These are phyloP conservation scores for Phalanger gymnotis DNA, from an alignment of 2,797 vertebrate genomes.

Conservation along the genomic window DNA sequence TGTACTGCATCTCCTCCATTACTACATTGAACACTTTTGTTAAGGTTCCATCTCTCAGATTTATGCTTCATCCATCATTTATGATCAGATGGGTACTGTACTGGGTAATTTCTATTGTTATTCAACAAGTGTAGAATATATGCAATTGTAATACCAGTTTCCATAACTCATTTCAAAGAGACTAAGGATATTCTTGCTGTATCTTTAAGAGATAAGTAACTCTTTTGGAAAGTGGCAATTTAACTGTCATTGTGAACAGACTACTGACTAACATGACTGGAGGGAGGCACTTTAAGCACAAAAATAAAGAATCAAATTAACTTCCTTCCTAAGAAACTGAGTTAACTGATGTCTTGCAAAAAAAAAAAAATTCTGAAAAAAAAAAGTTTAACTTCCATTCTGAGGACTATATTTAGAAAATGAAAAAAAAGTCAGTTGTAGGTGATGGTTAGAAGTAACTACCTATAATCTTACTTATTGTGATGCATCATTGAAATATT, in stretches of 20 bases:
- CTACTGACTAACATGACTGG: neutral
- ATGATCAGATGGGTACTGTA: neutral
- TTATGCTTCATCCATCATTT: neutral
- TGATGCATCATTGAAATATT: neutral
- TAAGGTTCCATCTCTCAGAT: neutral
- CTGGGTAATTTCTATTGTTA: neutral
- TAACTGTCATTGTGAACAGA: neutral
- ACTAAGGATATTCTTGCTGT: neutral
- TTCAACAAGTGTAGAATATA: neutral
- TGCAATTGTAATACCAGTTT: neutral
- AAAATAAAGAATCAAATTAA: neutral
- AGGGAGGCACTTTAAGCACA: neutral
- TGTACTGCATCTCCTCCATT: neutral
- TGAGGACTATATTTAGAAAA: neutral
- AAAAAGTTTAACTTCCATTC: neutral
- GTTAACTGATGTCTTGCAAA: neutral
- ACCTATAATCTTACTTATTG: neutral
- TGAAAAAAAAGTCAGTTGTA: neutral
- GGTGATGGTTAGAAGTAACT: neutral
- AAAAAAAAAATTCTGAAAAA: neutral
- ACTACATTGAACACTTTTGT: neutral
- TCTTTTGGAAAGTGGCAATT: neutral
- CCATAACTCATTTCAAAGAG: neutral
- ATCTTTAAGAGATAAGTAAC: neutral
- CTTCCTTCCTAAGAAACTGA: neutral